Evolutionary conservation across 2,888 invertebrate genomes (phyloP).

Genomic region (Tetranychus piercei): DNA sequence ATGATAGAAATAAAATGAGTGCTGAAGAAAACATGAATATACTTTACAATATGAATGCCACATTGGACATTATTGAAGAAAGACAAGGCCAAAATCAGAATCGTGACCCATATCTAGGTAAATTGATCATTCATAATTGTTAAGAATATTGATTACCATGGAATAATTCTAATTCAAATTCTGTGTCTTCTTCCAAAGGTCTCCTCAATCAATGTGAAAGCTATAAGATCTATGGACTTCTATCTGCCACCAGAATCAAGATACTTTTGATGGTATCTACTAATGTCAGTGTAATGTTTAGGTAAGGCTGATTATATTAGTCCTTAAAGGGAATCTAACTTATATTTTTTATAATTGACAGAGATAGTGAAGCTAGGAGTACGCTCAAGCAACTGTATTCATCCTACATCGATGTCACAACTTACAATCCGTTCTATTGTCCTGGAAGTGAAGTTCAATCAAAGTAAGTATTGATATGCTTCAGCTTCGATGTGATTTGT

Average conservation of each 20-base stretch:
- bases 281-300: constrained; percentile 8
- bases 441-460: constrained; percentile 18
- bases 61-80: constrained; percentile 22
- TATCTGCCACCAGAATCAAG: constrained; percentile 21
- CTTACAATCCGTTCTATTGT: constrained; percentile 22
- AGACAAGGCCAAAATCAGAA: constrained; percentile 14
- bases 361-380: constrained; percentile 21
- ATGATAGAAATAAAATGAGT: background rate
- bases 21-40: constrained; percentile 14
- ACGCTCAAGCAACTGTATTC: constrained; percentile 20
- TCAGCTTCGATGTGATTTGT: background rate
- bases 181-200: constrained; percentile 2
- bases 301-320: background rate
- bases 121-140: background rate
- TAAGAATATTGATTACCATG: background rate
- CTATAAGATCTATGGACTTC: constrained; percentile 22
- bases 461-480: constrained; percentile 10
- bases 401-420: constrained; percentile 19
- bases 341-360: background rate
- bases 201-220: constrained; percentile 19
- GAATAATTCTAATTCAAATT: background rate
- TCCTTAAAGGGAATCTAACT: background rate
- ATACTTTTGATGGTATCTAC: constrained; percentile 20
- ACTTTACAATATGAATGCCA: constrained; percentile 20
- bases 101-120: constrained; percentile 21